Evolutionary conservation across 2,888 invertebrate genomes (phyloP).

Genomic region (Heteromurus nitidus): DNA sequence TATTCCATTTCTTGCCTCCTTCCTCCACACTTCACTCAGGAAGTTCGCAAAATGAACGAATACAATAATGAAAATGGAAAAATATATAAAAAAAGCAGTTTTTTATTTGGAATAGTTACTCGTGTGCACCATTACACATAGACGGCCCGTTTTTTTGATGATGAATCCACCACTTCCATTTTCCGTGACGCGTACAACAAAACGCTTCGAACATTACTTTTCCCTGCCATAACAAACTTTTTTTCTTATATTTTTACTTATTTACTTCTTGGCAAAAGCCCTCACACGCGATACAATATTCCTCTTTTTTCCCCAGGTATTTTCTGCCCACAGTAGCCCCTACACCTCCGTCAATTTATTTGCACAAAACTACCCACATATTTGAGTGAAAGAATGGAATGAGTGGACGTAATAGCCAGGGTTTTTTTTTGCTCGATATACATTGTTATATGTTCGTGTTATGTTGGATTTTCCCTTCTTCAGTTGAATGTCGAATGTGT

Average conservation of each 20-base stretch:
- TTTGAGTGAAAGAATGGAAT: no score
- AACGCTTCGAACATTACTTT: neutral
- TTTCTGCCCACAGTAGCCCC: no score
- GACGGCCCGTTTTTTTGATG: neutral
- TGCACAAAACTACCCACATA: no score
- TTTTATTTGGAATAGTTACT: neutral
- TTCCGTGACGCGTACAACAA: neutral
- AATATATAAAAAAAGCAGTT: conserved; percentile 7
- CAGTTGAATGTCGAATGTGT: no score
- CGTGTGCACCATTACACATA: neutral
- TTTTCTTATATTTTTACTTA: conserved; percentile 31
- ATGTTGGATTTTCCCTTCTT: no score
- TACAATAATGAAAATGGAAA: conserved; percentile 30
- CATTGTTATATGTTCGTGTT: no score
- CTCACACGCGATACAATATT: conserved; percentile 46
- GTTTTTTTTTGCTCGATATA: no score
- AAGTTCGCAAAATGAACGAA: conserved; percentile 15
- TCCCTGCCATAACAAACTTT: conserved; percentile 1
- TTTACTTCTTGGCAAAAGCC: conserved; percentile 49
- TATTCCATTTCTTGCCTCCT: neutral
- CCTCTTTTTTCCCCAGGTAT: neutral
- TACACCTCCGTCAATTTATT: neutral
- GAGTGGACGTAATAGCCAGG: no score
- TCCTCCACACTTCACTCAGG: conserved; percentile 36
- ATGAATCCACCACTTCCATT: neutral